Evolutionary conservation across 1,140 invertebrate genomes (phyloP).

Genomic region (Solenopsis fugax): DNA sequence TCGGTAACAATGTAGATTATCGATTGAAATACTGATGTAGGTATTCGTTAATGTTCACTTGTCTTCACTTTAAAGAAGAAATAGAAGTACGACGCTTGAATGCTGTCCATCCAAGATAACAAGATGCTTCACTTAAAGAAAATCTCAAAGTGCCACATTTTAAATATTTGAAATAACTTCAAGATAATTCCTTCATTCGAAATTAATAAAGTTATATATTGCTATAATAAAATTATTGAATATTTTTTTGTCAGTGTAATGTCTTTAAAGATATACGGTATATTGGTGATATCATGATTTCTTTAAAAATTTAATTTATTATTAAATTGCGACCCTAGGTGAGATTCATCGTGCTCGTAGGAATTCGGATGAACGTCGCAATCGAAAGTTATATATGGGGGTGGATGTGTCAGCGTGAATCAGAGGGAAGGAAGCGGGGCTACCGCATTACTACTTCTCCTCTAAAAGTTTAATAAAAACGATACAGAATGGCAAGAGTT

Average conservation of each 20-base stretch:
- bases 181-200: neutral
- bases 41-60: neutral
- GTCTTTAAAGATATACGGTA: neutral
- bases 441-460: neutral
- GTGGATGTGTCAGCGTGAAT: neutral
- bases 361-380: neutral
- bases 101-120: neutral
- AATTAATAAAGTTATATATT: neutral
- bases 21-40: neutral
- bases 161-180: neutral
- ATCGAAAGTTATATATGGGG: neutral
- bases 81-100: neutral
- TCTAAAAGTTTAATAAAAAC: conserved; percentile 58
- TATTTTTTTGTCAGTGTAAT: too few relatives aligned
- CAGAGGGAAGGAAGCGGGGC: neutral
- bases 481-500: conserved; percentile 49
- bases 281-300: neutral
- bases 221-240: neutral
- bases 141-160: neutral
- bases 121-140: neutral
- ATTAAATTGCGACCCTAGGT: neutral
- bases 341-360: neutral
- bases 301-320: neutral
- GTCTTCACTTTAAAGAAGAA: neutral
- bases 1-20: neutral